These are phyloP conservation scores for Staurois parvus DNA, from an alignment of 2,797 vertebrate genomes.

Conservation along the genomic window DNA sequence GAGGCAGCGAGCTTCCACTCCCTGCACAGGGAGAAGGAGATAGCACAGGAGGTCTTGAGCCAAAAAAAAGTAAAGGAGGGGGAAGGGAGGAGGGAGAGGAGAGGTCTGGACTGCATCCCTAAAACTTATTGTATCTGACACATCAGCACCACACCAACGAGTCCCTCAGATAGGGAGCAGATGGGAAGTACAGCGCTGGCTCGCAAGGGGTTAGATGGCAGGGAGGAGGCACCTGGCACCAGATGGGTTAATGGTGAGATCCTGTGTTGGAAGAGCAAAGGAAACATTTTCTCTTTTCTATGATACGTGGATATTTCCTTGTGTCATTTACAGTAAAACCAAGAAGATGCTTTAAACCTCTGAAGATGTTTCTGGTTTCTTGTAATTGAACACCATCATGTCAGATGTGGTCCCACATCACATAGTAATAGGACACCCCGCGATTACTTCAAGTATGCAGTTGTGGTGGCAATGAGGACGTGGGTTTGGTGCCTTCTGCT, in stretches of 20 bases:
- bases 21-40: background rate
- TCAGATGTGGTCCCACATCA: too few relatives aligned
- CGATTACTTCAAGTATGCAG: too few relatives aligned
- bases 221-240: background rate
- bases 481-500: too few relatives aligned
- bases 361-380: too few relatives aligned
- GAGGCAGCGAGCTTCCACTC: too few relatives aligned
- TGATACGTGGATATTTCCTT: conserved; percentile 36
- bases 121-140: conserved; percentile 57
- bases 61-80: background rate
- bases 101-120: conserved; percentile 41
- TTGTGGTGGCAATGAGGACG: too few relatives aligned
- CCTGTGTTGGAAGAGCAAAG: background rate
- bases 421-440: too few relatives aligned
- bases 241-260: conserved; percentile 13
- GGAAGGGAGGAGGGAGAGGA: background rate
- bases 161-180: conserved; percentile 53
- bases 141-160: conserved; percentile 55
- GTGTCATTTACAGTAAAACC: background rate
- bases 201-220: background rate
- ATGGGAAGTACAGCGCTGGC: conserved; percentile 20
- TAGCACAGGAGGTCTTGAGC: background rate
- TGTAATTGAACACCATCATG: too few relatives aligned
- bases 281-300: conserved; percentile 3
- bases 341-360: too few relatives aligned